Base-by-base conservation (phyloP, 1,140 invertebrate species). In the Musca domestica region DNA sequence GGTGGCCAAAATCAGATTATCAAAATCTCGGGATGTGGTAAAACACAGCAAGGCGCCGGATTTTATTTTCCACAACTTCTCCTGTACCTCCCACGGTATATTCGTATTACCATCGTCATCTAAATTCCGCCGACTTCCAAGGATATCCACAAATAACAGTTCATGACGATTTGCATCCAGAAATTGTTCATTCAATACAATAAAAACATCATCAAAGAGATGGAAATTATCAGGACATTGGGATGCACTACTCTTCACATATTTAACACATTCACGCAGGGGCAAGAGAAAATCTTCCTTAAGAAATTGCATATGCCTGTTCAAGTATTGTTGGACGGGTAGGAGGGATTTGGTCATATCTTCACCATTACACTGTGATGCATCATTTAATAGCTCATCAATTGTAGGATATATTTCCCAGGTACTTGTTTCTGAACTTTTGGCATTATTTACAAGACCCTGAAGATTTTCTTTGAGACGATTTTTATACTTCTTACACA, bases 11-110 rank as follows among this genome's bases (percentile, higher is more conserved):
- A 90, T 78, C 34, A 92, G 82, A 30, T 85, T 86, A 27, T 85
- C 78, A 77, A 93, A 94, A 56, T 89, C 84, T 74, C 91, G 87
- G 34, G 80, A 72, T 10, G 71, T 81, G 1, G 90, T 90, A 25
- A 95, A 85, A 69, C 90, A 87, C 0, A 94, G 71, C n/a, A 94
- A 78, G 0, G 90, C 88, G 1, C 92, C 92, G 80, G 82, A 88
- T 74, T 92, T 85, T 27, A 94, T 85, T 58, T 47, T 71, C 0
- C 72, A 49, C 2, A 76, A 19, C 15, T 54, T 68, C 3, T 17
- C 49, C 49, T 51, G 58, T 6, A 63, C 12, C 34, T 67, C 25
- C 9, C 27, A 30, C 6, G 46, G 20, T n/a, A 63, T 34, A 2
- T 51, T 47, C 1, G 56, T 34, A 20, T 58, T 22, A n/a, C 25